Conservation (phyloP, 2,797 vertebrate genomes). For the Micropoecilia bifurca region DNA sequence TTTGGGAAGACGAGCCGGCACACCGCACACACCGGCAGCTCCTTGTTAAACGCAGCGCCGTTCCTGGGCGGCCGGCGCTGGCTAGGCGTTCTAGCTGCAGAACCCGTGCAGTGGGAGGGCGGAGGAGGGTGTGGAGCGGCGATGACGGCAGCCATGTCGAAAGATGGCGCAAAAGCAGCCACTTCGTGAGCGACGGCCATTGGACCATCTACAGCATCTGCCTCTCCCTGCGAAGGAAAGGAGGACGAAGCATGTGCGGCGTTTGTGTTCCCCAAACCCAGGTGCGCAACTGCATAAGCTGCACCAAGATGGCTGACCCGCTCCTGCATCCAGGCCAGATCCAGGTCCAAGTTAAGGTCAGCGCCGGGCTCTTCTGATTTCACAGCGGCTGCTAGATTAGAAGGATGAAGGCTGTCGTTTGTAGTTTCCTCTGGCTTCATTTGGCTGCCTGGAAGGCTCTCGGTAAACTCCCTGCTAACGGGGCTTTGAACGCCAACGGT, state of each 20-base stretch:
- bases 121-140: slow-evolving; percentile 32
- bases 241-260: slow-evolving; percentile 54
- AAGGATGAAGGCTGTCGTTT: slow-evolving; percentile 44
- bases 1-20: slow-evolving; percentile 70
- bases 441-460: slow-evolving; percentile 25
- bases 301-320: slow-evolving; percentile 73
- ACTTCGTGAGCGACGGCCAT: slow-evolving; percentile 68
- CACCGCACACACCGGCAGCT: slow-evolving; percentile 53
- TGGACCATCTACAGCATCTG: slow-evolving; percentile 56
- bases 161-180: slow-evolving; percentile 68
- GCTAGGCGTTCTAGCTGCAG: slow-evolving; percentile 18
- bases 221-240: slow-evolving; percentile 61
- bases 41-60: slow-evolving; percentile 25
- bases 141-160: slow-evolving; percentile 58
- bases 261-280: slow-evolving; percentile 65
- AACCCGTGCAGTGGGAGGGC: slow-evolving; percentile 15
- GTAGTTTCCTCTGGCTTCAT: slow-evolving; percentile 53
- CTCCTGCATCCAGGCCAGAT: slow-evolving; percentile 77
- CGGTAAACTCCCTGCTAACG: slow-evolving; percentile 21
- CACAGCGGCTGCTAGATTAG: slow-evolving; percentile 37
- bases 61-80: slow-evolving; percentile 49
- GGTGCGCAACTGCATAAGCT: slow-evolving; percentile 69
- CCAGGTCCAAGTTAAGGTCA: slow-evolving; percentile 66
- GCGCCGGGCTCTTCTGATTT: slow-evolving; percentile 53
- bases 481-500: neutral